A percentile compares a stretch with the other conserved stretches of the same genome.
These are phyloP conservation scores for Leptocoma aspasia DNA, from an alignment of 2,113 vertebrate genomes.

Conservation along the genomic window DNA sequence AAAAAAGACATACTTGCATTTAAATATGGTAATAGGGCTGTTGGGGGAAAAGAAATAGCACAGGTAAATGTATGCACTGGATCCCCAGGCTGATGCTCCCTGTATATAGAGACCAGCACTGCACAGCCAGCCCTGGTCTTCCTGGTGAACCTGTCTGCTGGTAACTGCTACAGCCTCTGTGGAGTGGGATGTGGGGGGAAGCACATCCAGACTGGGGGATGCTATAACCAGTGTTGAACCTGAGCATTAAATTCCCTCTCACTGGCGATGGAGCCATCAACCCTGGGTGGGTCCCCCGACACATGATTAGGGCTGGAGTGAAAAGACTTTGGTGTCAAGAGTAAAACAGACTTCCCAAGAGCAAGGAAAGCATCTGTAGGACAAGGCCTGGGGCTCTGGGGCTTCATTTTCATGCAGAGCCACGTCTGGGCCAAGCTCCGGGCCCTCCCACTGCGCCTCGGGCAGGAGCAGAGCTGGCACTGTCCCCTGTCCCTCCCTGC, in stretches of 20 bases:
- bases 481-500: not conserved
- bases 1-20: constrained; percentile 84
- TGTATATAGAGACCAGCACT: not conserved
- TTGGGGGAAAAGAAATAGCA: constrained; percentile 56
- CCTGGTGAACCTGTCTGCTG: not conserved
- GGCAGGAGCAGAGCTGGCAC: not conserved
- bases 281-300: accelerated
- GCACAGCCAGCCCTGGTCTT: not conserved
- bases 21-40: constrained; percentile 84
- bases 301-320: accelerated
- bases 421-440: not conserved
- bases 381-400: not conserved
- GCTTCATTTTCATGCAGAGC: not conserved
- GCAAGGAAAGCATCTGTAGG: not conserved
- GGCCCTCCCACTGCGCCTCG: not conserved
- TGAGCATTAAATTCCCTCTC: accelerated
- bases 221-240: not conserved
- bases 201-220: not conserved
- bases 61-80: constrained; percentile 61
- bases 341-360: not conserved
- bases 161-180: not conserved
- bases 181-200: not conserved
- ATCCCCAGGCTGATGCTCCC: not conserved
- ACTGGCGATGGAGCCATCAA: not conserved
- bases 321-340: not conserved